These are phyloP conservation scores for Edolisoma coerulescens DNA, from an alignment of 2,113 vertebrate species.

Conservation along the genomic window DNA sequence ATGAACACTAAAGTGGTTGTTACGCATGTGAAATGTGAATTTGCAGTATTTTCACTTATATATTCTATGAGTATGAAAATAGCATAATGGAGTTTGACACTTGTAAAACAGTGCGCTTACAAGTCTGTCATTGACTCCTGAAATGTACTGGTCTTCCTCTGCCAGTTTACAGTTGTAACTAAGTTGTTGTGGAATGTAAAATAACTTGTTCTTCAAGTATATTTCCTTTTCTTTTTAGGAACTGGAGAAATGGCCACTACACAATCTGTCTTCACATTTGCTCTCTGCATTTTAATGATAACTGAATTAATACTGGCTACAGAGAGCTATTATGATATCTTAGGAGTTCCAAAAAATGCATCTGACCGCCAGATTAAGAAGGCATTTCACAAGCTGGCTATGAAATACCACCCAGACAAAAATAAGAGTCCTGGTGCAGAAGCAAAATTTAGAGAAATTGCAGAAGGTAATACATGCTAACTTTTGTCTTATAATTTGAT, in stretches of 20 bases:
- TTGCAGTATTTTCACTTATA: background rate
- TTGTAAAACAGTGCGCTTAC: accelerated
- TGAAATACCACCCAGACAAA: constrained; percentile 95
- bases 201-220: background rate
- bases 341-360: constrained; percentile 90
- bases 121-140: background rate
- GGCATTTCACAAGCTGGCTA: constrained; percentile 92
- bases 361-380: constrained; percentile 96
- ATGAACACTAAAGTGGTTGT: background rate
- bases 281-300: constrained; percentile 91
- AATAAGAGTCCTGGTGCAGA: constrained; percentile 94
- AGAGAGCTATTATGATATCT: constrained; percentile 91
- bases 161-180: background rate
- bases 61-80: background rate
- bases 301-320: constrained; percentile 91
- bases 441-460: constrained; percentile 92
- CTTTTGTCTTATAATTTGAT: background rate
- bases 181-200: background rate
- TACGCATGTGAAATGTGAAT: background rate
- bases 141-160: background rate
- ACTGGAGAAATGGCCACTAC: constrained; percentile 83
- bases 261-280: constrained; percentile 83
- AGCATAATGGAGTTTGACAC: accelerated
- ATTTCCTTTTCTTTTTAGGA: constrained; percentile 51
- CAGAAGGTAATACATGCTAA: constrained; percentile 80